These are phyloP conservation scores for Rhyacophila evoluta DNA, from an alignment of 2,888 invertebrate genomes.

Conservation along the genomic window DNA sequence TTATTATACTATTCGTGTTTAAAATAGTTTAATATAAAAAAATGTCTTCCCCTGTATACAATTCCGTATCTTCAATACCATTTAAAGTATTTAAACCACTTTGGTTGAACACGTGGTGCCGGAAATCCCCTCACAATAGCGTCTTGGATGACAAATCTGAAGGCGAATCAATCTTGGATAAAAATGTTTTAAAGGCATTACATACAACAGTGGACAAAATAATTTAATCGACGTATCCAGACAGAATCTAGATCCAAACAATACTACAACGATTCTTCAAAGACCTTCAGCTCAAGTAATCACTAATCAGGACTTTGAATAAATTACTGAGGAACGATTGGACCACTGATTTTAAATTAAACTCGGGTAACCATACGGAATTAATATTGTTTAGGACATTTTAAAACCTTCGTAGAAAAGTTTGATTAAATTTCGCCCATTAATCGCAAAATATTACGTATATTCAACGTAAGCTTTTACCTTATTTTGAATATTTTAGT, in stretches of 20 bases:
- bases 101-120: slow-evolving; percentile 2
- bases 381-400: no score
- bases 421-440: no score
- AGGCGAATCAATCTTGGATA: slow-evolving; percentile 44
- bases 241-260: slow-evolving; percentile 42
- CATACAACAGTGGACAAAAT: slow-evolving; percentile 23
- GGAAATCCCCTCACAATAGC: slow-evolving; percentile 33
- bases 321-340: slow-evolving; percentile 25
- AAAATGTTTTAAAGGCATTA: slow-evolving; percentile 3
- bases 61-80: not conserved
- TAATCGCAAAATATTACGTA: no score
- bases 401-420: no score
- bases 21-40: no score
- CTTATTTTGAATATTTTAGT: no score
- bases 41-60: not conserved
- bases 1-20: no score
- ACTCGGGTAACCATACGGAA: not conserved
- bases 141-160: slow-evolving; percentile 44
- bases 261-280: slow-evolving; percentile 37
- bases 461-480: no score
- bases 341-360: not conserved
- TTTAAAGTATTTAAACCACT: slow-evolving; percentile 25
- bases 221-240: slow-evolving; percentile 42
- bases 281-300: slow-evolving; percentile 30
- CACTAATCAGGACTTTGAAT: slow-evolving; percentile 43